Evolutionary conservation across 2,113 vertebrate species (phyloP), one percentile per base, ranked within the genome.

Genomic region (Falcunculus frontatus): DNA sequence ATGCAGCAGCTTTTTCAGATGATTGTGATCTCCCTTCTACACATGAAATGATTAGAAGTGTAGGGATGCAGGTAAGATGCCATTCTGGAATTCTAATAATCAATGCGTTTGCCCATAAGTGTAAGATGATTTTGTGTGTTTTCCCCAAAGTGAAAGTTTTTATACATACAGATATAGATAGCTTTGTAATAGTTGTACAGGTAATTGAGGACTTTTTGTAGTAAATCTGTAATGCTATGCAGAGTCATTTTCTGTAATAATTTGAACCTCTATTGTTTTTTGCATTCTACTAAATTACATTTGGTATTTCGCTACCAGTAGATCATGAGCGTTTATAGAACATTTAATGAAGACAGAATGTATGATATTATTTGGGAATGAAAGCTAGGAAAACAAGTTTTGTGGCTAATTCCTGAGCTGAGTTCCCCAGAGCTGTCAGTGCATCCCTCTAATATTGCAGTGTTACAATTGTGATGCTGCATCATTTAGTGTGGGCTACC

Each of bases 1-100:
- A 99, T 0, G 99, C 99, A 6, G 99, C 99, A 13, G 99, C 99
- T 39, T 99, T 99, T 59, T 99, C 99, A 30, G 98, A 99, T 16
- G 99, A 99, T 95, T 99, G 99, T 9, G 99, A 99, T 78, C 96
- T 99, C 85, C 99, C 99, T 37, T 98, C 98, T 32, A 98, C 98
- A 9, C 99, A 99, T 42, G 99, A 99, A 95, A 98, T 98, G 95
- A 97, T 99, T 87, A 98, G 98, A 97, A 99, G 98, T 22, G 98
- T 99, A 62, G 99, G 99, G 63, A 99, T 99, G 98, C 99, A 99
- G 99, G 99, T 99, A 96, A 78, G 97, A 79, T 27, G 16, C 32
- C 29, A 21, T 59, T 82, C 10, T 20, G 32, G 55, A 35, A 69
- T 46, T 83, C 35, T 90, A 30, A 59, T 47, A 22, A 32, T 23